Conservation (phyloP, 2,888 invertebrate species). For the Pherbina coryleti region DNA sequence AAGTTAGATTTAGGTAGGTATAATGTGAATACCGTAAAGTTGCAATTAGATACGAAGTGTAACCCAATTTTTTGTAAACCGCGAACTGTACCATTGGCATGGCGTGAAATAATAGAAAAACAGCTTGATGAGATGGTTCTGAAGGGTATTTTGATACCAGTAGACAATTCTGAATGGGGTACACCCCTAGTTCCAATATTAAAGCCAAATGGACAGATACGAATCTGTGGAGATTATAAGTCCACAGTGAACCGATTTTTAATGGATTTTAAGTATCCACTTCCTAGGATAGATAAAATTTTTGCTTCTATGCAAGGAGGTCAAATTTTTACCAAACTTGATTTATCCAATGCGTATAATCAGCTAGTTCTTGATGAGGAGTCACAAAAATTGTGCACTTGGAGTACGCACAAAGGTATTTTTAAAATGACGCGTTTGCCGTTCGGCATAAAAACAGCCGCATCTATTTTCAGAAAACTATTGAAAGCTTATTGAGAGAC, state of each 20-base stretch:
- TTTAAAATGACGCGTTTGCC: conserved; percentile 26
- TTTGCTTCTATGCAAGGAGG: conserved; percentile 3
- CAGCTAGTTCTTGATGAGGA: conserved; percentile 49
- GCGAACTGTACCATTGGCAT: conserved; percentile 12
- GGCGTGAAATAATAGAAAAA: conserved; percentile 25
- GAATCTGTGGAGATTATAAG: conserved; percentile 33
- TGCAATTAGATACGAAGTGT: conserved; percentile 3
- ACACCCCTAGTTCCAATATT: conserved; percentile 39
- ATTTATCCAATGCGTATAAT: conserved; percentile 49
- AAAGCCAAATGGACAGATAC: conserved; percentile 35
- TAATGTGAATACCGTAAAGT: not conserved
- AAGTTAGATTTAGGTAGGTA: not conserved
- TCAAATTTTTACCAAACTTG: conserved; percentile 20
- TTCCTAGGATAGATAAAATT: conserved; percentile 10
- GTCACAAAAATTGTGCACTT: conserved; percentile 37
- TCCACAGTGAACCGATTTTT: conserved; percentile 33
- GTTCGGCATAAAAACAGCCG: not conserved
- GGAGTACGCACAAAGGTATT: conserved; percentile 36
- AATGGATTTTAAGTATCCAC: conserved; percentile 22
- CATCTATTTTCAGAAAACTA: conserved; percentile 39
- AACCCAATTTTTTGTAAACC: conserved; percentile 30
- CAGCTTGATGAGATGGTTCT: conserved; percentile 27
- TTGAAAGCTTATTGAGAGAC: conserved; percentile 32
- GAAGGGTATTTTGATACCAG: conserved; percentile 20
- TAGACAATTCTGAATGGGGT: conserved; percentile 38